A percentile compares a stretch with the other conserved stretches of the same genome.
Evolutionary conservation across 2,113 vertebrate genomes (phyloP).

Genomic region (Otocyon megalotis): DNA sequence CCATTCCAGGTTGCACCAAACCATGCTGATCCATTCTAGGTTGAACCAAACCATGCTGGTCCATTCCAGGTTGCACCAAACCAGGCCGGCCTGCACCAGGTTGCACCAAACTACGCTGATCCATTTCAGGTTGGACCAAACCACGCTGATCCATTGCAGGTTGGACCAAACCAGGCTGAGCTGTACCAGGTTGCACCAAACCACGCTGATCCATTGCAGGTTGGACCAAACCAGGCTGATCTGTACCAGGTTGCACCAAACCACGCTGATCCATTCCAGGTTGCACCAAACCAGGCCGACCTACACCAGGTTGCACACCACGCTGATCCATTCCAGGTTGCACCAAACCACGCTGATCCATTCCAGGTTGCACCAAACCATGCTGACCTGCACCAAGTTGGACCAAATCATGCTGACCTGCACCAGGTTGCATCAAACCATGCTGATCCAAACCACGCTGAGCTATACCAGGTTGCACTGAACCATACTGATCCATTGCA

Average conservation of each 20-base stretch:
- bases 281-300: neutral
- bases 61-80: fast-evolving
- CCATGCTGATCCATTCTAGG: fast-evolving
- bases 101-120: fast-evolving
- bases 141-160: neutral
- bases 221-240: neutral
- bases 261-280: no score
- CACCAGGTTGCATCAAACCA: neutral
- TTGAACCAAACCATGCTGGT: neutral
- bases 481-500: fast-evolving
- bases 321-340: neutral
- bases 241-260: fast-evolving
- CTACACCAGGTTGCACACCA: neutral
- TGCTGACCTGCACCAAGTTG: neutral
- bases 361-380: neutral
- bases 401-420: neutral
- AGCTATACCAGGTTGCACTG: fast-evolving
- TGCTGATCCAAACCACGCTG: no score
- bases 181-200: neutral
- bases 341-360: neutral
- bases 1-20: fast-evolving
- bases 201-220: neutral
- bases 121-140: fast-evolving
- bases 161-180: fast-evolving
- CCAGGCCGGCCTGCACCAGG: fast-evolving